phyloP scores from a whole-genome alignment of 2,888 invertebrate genomes.

The Apamea monoglypha region DNA sequence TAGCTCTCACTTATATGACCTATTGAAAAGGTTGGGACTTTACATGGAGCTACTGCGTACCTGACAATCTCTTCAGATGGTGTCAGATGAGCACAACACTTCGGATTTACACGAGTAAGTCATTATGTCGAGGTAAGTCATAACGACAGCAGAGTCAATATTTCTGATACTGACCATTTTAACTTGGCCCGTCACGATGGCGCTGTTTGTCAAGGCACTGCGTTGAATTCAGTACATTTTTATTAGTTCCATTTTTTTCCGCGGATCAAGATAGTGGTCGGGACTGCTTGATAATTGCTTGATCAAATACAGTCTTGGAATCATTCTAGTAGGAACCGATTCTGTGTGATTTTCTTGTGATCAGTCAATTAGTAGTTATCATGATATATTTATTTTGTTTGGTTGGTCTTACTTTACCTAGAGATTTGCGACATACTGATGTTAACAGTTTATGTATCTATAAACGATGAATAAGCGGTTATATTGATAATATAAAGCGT shows the following conservation, averaged over 20 bases:
- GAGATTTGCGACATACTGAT: not conserved
- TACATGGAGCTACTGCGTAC: not conserved
- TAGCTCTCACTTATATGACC: no score
- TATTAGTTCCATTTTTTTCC: slow-evolving; percentile 8
- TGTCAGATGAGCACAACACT: not conserved
- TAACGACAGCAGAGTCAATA: slow-evolving; percentile 8
- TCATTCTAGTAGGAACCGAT: slow-evolving; percentile 26
- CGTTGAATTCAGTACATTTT: not conserved
- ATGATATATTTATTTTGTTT: slow-evolving; percentile 8
- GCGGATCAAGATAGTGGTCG: not conserved
- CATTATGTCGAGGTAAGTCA: slow-evolving; percentile 2
- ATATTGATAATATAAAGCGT: no score
- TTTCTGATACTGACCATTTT: not conserved
- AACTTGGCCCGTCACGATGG: not conserved
- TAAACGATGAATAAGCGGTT: no score
- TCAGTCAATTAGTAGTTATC: slow-evolving; percentile 6
- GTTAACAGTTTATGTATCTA: no score
- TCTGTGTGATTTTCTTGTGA: slow-evolving; percentile 17
- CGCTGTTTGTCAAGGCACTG: not conserved
- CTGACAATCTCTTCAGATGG: not conserved
- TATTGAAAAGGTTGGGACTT: not conserved
- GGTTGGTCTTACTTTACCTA: not conserved
- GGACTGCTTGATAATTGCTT: slow-evolving; percentile 5
- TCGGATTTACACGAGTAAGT: not conserved
- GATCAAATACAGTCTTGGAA: slow-evolving; percentile 17